These are phyloP conservation scores for Salticus scenicus DNA, from an alignment of 2,888 invertebrate genomes.

Conservation along the genomic window DNA sequence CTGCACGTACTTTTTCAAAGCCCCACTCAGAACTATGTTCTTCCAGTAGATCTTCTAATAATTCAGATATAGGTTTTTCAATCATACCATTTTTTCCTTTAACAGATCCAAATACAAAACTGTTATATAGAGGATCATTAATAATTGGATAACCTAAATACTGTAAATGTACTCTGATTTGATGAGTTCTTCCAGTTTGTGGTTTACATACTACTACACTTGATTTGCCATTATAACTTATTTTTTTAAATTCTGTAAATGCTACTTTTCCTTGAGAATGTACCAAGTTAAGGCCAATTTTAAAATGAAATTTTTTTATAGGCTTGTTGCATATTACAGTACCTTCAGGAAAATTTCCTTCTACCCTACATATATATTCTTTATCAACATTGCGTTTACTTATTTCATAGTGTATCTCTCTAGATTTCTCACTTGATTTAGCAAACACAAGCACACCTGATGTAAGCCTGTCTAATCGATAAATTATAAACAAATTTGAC, in stretches of 20 bases:
- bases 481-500: constrained; percentile 91
- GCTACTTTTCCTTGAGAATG: constrained; percentile 94
- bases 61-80: constrained; percentile 20
- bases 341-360: constrained; percentile 89
- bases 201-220: constrained; percentile 96
- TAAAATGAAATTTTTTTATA: constrained; percentile 94
- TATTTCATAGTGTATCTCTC: constrained; percentile 96
- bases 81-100: constrained; percentile 90
- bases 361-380: constrained; percentile 96
- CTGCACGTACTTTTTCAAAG: neutral
- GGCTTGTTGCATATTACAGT: constrained; percentile 88
- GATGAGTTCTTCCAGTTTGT: constrained; percentile 98
- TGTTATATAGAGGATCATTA: constrained; percentile 97
- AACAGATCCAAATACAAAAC: constrained; percentile 89
- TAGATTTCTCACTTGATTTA: constrained; percentile 92
- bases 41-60: constrained; percentile 19
- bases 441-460: constrained; percentile 95
- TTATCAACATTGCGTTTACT: constrained; percentile 92
- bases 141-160: constrained; percentile 97
- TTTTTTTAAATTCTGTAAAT: constrained; percentile 90
- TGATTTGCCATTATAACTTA: constrained; percentile 90
- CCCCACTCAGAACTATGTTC: neutral
- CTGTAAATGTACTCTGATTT: constrained; percentile 98
- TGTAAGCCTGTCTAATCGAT: constrained; percentile 96
- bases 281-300: constrained; percentile 96